A percentile compares a stretch with the other conserved stretches of the same genome.
Evolutionary conservation across 2,888 invertebrate species (phyloP).

Genomic region (Epinotia bilunana): DNA sequence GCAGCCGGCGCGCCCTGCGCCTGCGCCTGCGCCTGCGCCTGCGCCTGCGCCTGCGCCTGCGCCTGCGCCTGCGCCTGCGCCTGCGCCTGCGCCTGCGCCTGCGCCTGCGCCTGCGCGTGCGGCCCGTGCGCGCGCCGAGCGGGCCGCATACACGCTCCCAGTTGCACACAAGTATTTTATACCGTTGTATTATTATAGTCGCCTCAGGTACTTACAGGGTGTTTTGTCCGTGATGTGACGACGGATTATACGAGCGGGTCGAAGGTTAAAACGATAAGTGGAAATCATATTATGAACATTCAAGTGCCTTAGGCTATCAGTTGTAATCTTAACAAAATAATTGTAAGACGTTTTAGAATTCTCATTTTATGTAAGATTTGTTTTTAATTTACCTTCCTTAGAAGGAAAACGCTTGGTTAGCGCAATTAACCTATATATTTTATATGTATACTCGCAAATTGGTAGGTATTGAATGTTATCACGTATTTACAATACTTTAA

Average conservation of each 20-base stretch:
- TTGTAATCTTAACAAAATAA: constrained; percentile 45
- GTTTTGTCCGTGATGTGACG: constrained; percentile 32
- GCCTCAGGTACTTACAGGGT: constrained; percentile 46
- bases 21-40: too few relatives aligned
- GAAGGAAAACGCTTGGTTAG: constrained; percentile 44
- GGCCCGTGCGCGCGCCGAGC: constrained; percentile 9
- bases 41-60: constrained; percentile 18
- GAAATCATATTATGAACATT: constrained; percentile 45
- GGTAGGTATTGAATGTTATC: constrained; percentile 28
- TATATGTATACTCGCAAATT: constrained; percentile 6
- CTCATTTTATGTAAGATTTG: constrained; percentile 45
- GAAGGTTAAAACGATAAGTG: constrained; percentile 43
- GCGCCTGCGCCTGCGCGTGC: constrained; percentile 20
- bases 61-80: constrained; percentile 12
- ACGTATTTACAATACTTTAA: constrained; percentile 20
- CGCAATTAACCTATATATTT: constrained; percentile 43
- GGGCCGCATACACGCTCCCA: constrained; percentile 10
- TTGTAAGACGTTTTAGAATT: constrained; percentile 44
- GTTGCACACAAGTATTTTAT: constrained; percentile 45
- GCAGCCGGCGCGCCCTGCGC: too few relatives aligned
- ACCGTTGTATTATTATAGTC: constrained; percentile 44
- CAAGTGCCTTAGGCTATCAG: constrained; percentile 47
- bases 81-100: constrained; percentile 26
- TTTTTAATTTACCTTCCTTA: constrained; percentile 36
- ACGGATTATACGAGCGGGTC: constrained; percentile 39